Percentiles rank a stretch among this genome's conserved stretches.
These are phyloP conservation scores for Trachelus iudaicus DNA, from an alignment of 2,888 invertebrate genomes.

Conservation along the genomic window DNA sequence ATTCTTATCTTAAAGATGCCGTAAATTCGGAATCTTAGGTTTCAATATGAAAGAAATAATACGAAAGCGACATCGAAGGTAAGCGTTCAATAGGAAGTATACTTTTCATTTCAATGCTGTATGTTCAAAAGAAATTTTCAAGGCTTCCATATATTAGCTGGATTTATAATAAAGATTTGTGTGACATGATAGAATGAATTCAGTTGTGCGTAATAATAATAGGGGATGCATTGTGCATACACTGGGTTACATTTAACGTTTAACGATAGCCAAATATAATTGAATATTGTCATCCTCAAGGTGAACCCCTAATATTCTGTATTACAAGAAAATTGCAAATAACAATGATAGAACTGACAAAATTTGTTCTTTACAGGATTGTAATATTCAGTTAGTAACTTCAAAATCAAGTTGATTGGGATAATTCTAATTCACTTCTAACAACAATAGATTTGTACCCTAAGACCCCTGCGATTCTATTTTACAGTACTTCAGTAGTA, in stretches of 20 bases:
- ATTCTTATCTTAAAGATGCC: background rate
- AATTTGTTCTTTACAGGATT: background rate
- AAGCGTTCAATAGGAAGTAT: background rate
- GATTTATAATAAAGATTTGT: conserved; percentile 9
- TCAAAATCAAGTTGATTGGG: background rate
- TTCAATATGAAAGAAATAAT: background rate
- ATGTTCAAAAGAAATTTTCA: conserved; percentile 23
- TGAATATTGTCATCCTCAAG: background rate
- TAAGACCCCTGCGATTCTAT: too few species aligned
- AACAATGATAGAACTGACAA: background rate
- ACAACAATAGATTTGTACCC: background rate
- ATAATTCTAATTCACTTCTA: background rate
- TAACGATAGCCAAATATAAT: background rate
- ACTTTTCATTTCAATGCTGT: background rate
- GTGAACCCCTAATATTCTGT: background rate
- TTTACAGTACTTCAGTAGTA: too few species aligned
- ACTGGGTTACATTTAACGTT: background rate
- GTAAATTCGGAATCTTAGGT: background rate
- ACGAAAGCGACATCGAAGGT: background rate
- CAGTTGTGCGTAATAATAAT: background rate
- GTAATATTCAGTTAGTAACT: background rate
- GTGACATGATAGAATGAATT: conserved; percentile 21
- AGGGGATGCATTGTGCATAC: background rate
- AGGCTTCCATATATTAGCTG: conserved; percentile 32
- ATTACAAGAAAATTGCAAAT: background rate